Evolutionary conservation across 2,797 vertebrate species (phyloP).

Genomic region (Poecilia picta): DNA sequence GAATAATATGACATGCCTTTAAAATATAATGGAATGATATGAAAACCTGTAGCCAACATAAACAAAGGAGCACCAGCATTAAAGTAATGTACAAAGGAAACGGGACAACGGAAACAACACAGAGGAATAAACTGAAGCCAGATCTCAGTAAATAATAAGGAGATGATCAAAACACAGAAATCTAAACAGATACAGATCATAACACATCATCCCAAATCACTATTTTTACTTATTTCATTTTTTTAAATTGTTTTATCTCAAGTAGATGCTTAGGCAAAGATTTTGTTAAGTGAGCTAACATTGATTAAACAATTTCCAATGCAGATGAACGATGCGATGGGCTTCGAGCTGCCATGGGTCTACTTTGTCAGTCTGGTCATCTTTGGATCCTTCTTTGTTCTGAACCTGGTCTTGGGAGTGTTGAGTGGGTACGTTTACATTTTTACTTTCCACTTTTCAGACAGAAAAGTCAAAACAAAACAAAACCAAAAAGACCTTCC

Average conservation of each 20-base stretch:
- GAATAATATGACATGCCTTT: background rate
- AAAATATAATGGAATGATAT: background rate
- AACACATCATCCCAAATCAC: background rate
- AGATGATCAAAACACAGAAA: background rate
- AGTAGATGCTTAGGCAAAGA: background rate
- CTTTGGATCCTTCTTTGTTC: constrained; percentile 99
- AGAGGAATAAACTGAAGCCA: too few species aligned
- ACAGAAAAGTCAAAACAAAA: background rate
- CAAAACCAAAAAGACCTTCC: too few species aligned
- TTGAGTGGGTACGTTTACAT: constrained; percentile 94
- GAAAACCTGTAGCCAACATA: background rate
- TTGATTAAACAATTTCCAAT: constrained; percentile 24
- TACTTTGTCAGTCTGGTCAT: constrained; percentile 99
- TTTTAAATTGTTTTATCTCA: background rate
- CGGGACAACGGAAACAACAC: background rate
- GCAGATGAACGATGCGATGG: constrained; percentile 99
- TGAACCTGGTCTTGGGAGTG: constrained; percentile 98
- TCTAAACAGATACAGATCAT: background rate
- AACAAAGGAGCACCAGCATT: background rate
- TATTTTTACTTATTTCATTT: background rate
- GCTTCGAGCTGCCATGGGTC: constrained; percentile 98
- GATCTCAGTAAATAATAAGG: background rate
- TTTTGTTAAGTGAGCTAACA: background rate
- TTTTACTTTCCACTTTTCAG: background rate
- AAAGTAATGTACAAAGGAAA: background rate